Evolutionary conservation across 2,113 vertebrate species (phyloP), one percentile per base, ranked within the genome.

Genomic region (Amblyornis subalaris): DNA sequence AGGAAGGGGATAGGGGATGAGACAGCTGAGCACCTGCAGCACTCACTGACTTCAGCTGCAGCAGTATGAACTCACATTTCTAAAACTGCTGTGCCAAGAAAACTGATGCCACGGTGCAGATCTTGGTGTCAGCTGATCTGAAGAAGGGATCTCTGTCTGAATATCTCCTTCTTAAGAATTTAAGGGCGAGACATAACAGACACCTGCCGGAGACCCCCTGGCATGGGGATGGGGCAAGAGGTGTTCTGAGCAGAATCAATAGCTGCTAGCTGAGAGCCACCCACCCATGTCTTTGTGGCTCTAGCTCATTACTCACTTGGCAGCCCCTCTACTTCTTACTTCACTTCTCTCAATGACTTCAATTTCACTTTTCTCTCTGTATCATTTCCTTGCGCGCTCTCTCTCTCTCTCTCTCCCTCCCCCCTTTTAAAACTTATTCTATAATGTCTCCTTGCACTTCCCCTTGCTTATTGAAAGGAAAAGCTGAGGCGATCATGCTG

Each of bases 151-250:
- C 16, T 13, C 50, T 83, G 7, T 55, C 75, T 70, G 45, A 79
- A 93, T 69, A 35, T 6, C 14, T 69, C 54, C 45, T 60, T 42
- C 40, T 35, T 57, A 82, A 51, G 75, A 76, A 88, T 74, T 66
- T 42, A 79, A 80, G 58, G 21, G 18, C 0, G 4, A 76, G 23
- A 50, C 82, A 36, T 6, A 65, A 4, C 9, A 57, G 58, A 50
- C n/a, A 64, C 14, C 2, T 2, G 1, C 36, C 0, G 0, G 71
- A 90, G 36, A 86, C 61, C 45, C 48, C 44, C 54, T 82, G 54
- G 54, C 29, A n/a, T 3, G 5, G 51, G 9, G 15, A 47, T 50
- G 42, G 60, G 42, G 20, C 20, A 58, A 42, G 57, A 60, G 33
- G 29, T 25, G 24, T 26, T 33, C 23, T 3, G 5, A 94, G 80